phyloP scores from a whole-genome alignment of 2,797 vertebrate species.

The Silurus lanzhouensis region DNA sequence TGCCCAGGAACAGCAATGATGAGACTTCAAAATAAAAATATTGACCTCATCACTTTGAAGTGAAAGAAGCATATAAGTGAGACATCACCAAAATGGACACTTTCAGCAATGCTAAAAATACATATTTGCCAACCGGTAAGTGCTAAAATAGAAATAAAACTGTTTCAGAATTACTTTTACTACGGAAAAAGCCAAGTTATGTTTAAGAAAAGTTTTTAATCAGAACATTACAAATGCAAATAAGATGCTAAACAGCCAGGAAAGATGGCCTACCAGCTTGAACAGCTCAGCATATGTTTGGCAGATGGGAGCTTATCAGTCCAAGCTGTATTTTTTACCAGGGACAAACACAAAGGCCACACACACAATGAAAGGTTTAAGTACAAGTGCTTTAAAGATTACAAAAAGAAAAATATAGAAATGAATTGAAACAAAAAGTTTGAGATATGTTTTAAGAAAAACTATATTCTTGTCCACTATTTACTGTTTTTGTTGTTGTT shows the following conservation, averaged over 20 bases:
- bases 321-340: neutral
- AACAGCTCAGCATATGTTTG: neutral
- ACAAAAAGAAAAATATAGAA: neutral
- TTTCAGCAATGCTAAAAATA: neutral
- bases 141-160: neutral
- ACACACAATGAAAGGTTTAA: neutral
- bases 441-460: neutral
- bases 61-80: neutral
- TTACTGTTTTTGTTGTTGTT: neutral
- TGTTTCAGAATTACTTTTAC: neutral
- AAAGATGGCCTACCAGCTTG: neutral
- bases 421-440: neutral
- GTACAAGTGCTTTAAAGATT: neutral
- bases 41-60: neutral
- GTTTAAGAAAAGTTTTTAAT: neutral
- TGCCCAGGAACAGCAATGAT: neutral
- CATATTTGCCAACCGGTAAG: neutral
- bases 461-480: neutral
- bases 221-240: neutral
- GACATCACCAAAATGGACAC: neutral
- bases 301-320: neutral
- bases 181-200: neutral
- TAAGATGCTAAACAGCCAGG: neutral
- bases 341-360: neutral
- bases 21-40: neutral